phyloP scores from a whole-genome alignment of 2,113 vertebrate genomes.

The Glareola pratincola region DNA sequence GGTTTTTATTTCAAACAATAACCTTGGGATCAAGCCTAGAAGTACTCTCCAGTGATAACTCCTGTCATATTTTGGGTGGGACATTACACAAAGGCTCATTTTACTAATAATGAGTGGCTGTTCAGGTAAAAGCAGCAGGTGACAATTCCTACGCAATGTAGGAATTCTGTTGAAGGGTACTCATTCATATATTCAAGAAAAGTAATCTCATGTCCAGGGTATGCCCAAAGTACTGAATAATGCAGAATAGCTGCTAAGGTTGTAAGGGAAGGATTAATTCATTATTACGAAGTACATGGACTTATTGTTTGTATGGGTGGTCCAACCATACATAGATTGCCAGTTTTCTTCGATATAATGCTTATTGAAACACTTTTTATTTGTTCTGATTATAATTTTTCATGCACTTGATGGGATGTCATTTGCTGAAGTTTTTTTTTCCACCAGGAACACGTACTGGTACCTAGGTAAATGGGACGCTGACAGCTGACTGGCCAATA shows the following conservation, averaged over 20 bases:
- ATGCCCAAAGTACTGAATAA: too few species aligned
- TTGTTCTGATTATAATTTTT: neutral
- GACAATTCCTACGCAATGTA: neutral
- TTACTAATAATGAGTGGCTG: neutral
- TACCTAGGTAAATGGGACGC: neutral
- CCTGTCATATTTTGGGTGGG: neutral
- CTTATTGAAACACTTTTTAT: neutral
- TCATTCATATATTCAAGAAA: neutral
- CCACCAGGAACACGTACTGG: neutral
- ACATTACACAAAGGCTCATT: neutral
- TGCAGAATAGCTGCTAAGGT: neutral
- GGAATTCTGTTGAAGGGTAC: neutral
- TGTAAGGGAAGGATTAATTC: neutral
- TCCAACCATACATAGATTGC: neutral
- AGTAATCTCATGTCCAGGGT: neutral
- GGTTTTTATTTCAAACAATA: neutral
- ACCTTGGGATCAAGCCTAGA: neutral
- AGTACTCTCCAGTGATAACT: neutral
- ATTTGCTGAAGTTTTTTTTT: neutral
- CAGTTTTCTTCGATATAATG: neutral
- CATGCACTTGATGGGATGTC: neutral
- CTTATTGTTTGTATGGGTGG: neutral
- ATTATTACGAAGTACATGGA: neutral
- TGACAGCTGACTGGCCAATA: neutral
- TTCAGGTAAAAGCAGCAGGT: neutral